These are phyloP conservation scores for Notamacropus eugenii DNA, from an alignment of 2,797 vertebrate genomes.

Conservation along the genomic window DNA sequence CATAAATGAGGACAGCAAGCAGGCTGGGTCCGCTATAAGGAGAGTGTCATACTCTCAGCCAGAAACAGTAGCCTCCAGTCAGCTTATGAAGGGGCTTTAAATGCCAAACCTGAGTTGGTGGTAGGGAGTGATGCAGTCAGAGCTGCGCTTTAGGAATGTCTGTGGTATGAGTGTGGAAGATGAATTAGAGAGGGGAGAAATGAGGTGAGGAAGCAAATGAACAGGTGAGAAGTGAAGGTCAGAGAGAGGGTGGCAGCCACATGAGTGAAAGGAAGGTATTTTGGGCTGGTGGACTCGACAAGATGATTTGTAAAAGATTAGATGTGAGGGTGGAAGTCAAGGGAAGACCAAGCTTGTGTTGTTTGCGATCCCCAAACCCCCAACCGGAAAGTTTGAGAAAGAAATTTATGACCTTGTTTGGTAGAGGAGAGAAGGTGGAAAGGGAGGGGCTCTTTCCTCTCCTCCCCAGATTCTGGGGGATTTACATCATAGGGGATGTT, in stretches of 20 bases:
- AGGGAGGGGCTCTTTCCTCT: not conserved
- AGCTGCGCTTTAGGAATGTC: not conserved
- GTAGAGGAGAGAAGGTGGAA: not conserved
- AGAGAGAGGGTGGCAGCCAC: not conserved
- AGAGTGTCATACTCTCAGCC: not conserved
- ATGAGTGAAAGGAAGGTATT: accelerated
- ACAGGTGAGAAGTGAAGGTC: not conserved
- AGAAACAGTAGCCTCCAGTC: not conserved
- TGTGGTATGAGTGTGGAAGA: not conserved
- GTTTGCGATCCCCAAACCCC: not conserved
- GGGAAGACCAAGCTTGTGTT: not conserved
- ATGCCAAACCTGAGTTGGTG: not conserved
- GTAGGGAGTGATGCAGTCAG: not conserved
- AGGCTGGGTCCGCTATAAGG: not conserved
- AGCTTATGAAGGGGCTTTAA: not conserved
- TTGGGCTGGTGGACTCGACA: not conserved
- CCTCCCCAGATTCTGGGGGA: not conserved
- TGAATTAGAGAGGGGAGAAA: not conserved
- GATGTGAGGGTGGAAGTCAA: not conserved
- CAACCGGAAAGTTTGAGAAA: not conserved
- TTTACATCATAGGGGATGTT: not conserved
- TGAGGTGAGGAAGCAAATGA: too few species aligned
- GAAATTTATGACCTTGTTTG: too few species aligned
- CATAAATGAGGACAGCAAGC: not conserved
- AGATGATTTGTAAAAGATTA: not conserved